Percentiles rank a stretch among this genome's conserved stretches.
Conservation (phyloP, 2,797 vertebrate genomes). For the Micrastur ruficollis region DNA sequence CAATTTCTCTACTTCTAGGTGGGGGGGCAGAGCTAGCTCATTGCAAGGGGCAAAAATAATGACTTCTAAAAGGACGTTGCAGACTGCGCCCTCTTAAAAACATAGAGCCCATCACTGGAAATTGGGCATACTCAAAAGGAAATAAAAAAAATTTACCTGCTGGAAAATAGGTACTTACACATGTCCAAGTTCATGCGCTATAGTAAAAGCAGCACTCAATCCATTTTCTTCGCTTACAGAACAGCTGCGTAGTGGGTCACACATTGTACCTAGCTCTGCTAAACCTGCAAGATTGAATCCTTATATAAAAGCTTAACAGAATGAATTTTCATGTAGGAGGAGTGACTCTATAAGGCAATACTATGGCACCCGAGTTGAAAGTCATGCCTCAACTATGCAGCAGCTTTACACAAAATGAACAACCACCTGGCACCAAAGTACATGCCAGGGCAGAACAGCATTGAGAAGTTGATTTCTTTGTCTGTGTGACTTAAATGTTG, state of each 20-base stretch:
- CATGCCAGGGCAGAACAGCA: background rate
- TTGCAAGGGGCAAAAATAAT: background rate
- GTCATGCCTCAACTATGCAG: background rate
- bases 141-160: background rate
- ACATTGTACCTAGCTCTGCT: conserved; percentile 95
- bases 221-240: conserved; percentile 98
- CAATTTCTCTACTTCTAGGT: background rate
- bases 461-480: background rate
- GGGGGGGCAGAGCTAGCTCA: background rate
- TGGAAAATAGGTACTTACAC: conserved; percentile 86
- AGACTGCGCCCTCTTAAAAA: background rate
- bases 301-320: conserved; percentile 32
- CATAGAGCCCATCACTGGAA: background rate
- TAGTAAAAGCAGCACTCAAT: conserved; percentile 94
- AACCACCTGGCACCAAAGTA: background rate
- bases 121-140: background rate
- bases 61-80: background rate
- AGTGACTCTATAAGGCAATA: background rate
- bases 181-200: conserved; percentile 95
- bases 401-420: background rate
- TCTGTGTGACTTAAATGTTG: background rate
- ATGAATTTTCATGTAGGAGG: background rate
- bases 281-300: conserved; percentile 81
- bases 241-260: conserved; percentile 91
- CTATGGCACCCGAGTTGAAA: background rate